Base-by-base conservation (phyloP, 2,113 vertebrate species). In the Morphnarchus princeps region DNA sequence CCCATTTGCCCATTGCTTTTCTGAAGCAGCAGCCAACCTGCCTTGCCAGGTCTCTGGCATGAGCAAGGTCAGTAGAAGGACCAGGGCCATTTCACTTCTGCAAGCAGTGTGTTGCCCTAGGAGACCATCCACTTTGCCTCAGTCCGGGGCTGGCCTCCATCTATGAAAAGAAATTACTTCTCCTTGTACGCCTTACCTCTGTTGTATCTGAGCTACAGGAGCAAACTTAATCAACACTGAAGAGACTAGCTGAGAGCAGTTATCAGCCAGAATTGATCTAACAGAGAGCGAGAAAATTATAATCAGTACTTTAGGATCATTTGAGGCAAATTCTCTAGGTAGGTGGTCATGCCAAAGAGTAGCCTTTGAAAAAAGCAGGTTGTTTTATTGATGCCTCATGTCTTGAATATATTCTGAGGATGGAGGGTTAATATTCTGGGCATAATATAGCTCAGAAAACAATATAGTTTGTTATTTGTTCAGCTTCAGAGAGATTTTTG, bases 401-500 rank as follows among this genome's bases (percentile, higher is more conserved):
- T 76, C 71, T 87, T 94, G 43, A 85, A 67, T 70, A 82, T 52
- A 54, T 73, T 89, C 34, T 85, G 74, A 80, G 40, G 54, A 73
- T 80, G 40, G 6, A 69, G 36, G 21, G 34, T 80, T 96, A 87
- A 84, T 87, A 66, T 89, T 95, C 77, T 67, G 81, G 43, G 24
- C 61, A 58, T 49, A 36, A 69, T 54, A 73, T 32, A 62, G 71
- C 62, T 80, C 62, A 95, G 74, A 69, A 89, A 81, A 81, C 55
- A 93, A 42, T 83, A 67, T n/a, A 54, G 36, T 83, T 78, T 2
- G 0, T 78, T 90, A 86, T 59, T 91, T 59, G 50, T 59, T 90
- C 17, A 58, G 42, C 65, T 94, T 93, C 77, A 65, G 43, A 78
- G 49, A 42, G 36, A 57, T 65, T 91, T 94, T 96, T 95, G 76